These are phyloP conservation scores for Heliothis peltigera DNA, from an alignment of 2,888 invertebrate species.

Conservation along the genomic window DNA sequence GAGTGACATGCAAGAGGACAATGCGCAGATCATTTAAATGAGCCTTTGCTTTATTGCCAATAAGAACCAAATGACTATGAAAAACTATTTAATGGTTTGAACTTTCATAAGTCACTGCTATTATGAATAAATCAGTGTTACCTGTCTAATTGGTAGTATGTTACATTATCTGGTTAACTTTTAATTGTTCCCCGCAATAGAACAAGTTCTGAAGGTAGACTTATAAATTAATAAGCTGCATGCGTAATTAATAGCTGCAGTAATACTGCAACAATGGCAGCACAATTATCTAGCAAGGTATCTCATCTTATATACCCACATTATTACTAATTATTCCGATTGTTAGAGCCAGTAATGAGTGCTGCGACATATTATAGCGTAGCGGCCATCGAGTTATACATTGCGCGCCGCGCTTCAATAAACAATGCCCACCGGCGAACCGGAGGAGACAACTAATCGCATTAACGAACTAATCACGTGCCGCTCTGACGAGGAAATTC, in stretches of 20 bases:
- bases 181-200: neutral
- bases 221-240: constrained; percentile 55
- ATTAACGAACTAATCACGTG: constrained; percentile 92
- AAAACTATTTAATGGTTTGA: constrained; percentile 8
- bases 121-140: neutral
- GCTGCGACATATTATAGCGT: constrained; percentile 31
- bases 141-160: neutral
- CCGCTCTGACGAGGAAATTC: constrained; percentile 92
- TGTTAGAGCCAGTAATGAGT: constrained; percentile 52
- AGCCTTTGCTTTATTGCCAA: constrained; percentile 40
- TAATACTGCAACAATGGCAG: constrained; percentile 39
- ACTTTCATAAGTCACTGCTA: neutral
- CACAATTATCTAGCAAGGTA: constrained; percentile 36
- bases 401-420: constrained; percentile 57
- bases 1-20: constrained; percentile 40
- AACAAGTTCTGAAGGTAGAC: constrained; percentile 29
- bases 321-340: constrained; percentile 56
- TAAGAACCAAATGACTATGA: constrained; percentile 43
- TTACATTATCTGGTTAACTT: constrained; percentile 7
- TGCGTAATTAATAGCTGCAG: constrained; percentile 50
- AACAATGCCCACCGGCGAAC: constrained; percentile 69
- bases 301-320: constrained; percentile 48
- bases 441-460: constrained; percentile 85
- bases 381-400: constrained; percentile 46
- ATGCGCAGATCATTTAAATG: constrained; percentile 43